phyloP scores from a whole-genome alignment of 2,113 vertebrate genomes.

The Petrocephalus microphthalmus region DNA sequence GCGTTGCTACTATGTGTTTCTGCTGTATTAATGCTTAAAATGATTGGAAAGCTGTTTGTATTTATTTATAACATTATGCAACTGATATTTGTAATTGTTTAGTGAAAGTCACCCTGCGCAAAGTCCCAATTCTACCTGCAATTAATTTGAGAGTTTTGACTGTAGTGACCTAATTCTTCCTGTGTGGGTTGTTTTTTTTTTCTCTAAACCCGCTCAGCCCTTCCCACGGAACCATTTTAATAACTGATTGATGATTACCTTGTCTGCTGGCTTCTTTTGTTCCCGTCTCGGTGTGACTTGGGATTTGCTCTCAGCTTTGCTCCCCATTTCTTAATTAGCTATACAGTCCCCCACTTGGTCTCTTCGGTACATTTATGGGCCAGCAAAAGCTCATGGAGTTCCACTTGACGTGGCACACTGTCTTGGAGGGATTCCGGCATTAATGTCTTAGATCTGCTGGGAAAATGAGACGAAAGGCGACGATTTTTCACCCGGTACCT shows the following conservation, averaged over 20 bases:
- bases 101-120: neutral
- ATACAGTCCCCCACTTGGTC: neutral
- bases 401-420: neutral
- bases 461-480: neutral
- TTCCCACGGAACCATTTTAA: constrained; percentile 17
- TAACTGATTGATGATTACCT: constrained; percentile 33
- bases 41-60: neutral
- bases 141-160: constrained; percentile 9
- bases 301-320: neutral
- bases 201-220: neutral
- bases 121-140: neutral
- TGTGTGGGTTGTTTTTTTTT: neutral
- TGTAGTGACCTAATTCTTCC: neutral
- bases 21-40: neutral
- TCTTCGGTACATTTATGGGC: neutral
- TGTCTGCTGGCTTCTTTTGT: constrained; percentile 32
- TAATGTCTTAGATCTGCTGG: neutral
- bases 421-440: neutral
- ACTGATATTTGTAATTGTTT: neutral
- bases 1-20: neutral
- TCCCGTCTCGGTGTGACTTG: neutral
- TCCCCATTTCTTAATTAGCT: neutral
- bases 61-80: neutral
- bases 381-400: neutral
- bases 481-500: neutral